Evolutionary conservation across 2,113 vertebrate species (phyloP), one percentile per base, ranked within the genome.

Genomic region (Atlantisia rogersi): DNA sequence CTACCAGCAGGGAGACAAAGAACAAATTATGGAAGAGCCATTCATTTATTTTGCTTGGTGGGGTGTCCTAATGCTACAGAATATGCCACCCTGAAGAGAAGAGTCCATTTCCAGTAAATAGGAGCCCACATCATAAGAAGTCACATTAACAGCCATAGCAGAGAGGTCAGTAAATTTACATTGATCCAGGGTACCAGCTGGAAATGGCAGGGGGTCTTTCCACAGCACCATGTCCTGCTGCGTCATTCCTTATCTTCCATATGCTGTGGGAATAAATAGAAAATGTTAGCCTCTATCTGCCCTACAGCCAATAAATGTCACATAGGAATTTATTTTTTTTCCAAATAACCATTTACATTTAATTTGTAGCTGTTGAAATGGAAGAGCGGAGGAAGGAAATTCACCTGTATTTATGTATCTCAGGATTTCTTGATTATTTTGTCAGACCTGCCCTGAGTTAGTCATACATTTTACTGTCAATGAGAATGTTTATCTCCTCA

Each of bases 111-210:
- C 42, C 74, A 93, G 12, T 62, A 31, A 91, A 35, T 6, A 92
- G 62, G 44, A 95, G 11, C n/a, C 64, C 62, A 17, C 28, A n/a
- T 37, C 55, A 62, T 28, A 88, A 67, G 37, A 60, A 87, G 74
- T 63, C 74, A 59, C 42, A 31, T 73, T 83, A 90, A 52, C 29
- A 77, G 22, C 39, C 67, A 31, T 4, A 75, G 77, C 50, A 94
- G n/a, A 86, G 86, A 91, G 26, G 85, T 84, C 92, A 96, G 73
- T 80, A 37, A 85, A 63, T 92, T 85, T 65, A 32, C 65, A 87
- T 15, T 65, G 65, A 89, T 42, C 80, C 20, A 82, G n/a, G 13
- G 9, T 73, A 79, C 60, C 88, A 91, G 53, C 73, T 93, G 92
- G 58, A 92, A 92, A 69, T 81, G n/a, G n/a, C 68, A 73, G 64